Conservation (phyloP, 2,888 invertebrate genomes). For the Protodeltote pygarga region DNA sequence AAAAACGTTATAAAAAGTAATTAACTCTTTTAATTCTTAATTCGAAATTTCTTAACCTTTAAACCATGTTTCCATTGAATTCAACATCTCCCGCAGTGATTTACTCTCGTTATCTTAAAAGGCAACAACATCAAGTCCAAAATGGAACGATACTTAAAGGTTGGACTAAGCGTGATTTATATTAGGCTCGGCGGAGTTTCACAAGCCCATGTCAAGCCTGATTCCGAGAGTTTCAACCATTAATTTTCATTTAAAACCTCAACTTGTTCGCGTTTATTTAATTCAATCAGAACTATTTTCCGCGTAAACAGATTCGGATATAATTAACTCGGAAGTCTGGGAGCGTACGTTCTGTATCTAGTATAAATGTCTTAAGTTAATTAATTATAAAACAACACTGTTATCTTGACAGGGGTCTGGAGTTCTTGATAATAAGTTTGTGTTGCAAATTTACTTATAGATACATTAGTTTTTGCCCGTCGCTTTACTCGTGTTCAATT, state of each 20-base stretch:
- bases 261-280: slow-evolving; percentile 75
- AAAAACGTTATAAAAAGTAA: not conserved
- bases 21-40: not conserved
- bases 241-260: slow-evolving; percentile 80
- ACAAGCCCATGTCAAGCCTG: slow-evolving; percentile 73
- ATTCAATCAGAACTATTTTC: slow-evolving; percentile 67
- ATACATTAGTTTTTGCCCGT: no score
- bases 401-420: slow-evolving; percentile 16
- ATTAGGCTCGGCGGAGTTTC: slow-evolving; percentile 64
- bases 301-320: slow-evolving; percentile 24
- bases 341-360: slow-evolving; percentile 10
- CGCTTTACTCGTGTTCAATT: no score
- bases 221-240: slow-evolving; percentile 76
- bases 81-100: slow-evolving; percentile 15
- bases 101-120: slow-evolving; percentile 42
- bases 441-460: no score
- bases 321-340: slow-evolving; percentile 25
- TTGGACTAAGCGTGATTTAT: slow-evolving; percentile 78
- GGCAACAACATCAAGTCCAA: slow-evolving; percentile 54
- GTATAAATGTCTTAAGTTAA: slow-evolving; percentile 28
- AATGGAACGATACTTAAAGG: slow-evolving; percentile 58
- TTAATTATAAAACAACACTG: slow-evolving; percentile 29
- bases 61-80: slow-evolving; percentile 25
- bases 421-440: slow-evolving; percentile 15
- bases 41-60: not conserved